Percentiles rank a stretch among this genome's conserved stretches.
phyloP scores from a whole-genome alignment of 53 echinoderm and acorn worm genomes.

The Pentamera pediparva region DNA sequence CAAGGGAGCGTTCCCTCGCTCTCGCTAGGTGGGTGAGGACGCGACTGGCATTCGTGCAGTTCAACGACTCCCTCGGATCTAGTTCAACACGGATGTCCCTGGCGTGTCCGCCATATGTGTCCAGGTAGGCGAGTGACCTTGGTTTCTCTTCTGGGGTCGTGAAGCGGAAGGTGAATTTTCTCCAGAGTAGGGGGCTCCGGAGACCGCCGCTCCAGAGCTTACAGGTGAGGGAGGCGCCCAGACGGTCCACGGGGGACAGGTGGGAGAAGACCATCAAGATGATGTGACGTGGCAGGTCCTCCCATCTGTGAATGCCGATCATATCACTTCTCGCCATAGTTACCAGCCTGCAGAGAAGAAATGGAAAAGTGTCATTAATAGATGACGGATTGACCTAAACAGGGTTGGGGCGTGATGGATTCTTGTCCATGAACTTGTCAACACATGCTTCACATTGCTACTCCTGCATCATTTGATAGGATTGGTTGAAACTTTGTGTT shows the following conservation, averaged over 20 bases:
- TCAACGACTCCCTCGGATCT: constrained; percentile 54
- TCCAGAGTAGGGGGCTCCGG: constrained; percentile 62
- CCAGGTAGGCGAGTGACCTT: constrained; percentile 52
- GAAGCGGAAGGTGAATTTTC: constrained; percentile 61
- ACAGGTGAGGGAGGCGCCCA: constrained; percentile 54
- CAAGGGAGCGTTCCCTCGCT: constrained; percentile 51
- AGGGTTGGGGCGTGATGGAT: no score
- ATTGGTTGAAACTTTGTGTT: no score
- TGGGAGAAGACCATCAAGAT: constrained; percentile 59
- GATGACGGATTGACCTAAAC: no score
- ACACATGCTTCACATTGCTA: no score
- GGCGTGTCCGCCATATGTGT: constrained; percentile 61
- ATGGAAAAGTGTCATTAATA: no score
- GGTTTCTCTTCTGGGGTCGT: constrained; percentile 28
- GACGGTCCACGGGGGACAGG: constrained; percentile 54
- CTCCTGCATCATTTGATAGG: no score
- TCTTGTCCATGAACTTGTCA: no score
- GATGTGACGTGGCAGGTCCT: constrained; percentile 73
- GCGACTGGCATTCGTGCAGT: constrained; percentile 64
- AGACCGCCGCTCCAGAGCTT: constrained; percentile 66
- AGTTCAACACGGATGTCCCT: constrained; percentile 46
- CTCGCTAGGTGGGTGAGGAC: constrained; percentile 57
- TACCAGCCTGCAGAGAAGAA: not conserved
- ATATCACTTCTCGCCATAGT: constrained; percentile 1
- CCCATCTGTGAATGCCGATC: constrained; percentile 40